Evolutionary conservation across 2,113 vertebrate species (phyloP).

Genomic region (Seriola dumerili): DNA sequence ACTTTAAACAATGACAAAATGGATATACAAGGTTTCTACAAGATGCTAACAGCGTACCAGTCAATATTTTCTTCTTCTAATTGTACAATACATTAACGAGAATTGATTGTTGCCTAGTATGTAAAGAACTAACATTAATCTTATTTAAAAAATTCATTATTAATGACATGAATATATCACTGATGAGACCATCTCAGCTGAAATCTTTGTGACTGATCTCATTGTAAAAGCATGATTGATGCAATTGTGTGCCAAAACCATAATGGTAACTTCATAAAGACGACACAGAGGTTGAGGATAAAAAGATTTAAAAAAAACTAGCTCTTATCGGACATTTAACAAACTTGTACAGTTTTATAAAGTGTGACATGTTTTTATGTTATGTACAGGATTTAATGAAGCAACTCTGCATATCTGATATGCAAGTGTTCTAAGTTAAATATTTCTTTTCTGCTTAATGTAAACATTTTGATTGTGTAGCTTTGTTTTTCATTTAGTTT

Average conservation of each 20-base stretch:
- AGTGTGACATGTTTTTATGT: conserved; percentile 78
- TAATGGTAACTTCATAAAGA: conserved; percentile 73
- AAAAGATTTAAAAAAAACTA: conserved; percentile 37
- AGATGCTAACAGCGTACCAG: conserved; percentile 47
- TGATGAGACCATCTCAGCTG: conserved; percentile 51
- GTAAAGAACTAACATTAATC: conserved; percentile 64
- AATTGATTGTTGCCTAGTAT: conserved; percentile 62
- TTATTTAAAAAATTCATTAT: conserved; percentile 54
- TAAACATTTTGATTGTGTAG: conserved; percentile 73
- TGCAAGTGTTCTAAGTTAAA: conserved; percentile 71
- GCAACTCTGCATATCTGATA: conserved; percentile 72
- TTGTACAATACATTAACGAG: conserved; percentile 44
- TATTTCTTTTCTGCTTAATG: conserved; percentile 73
- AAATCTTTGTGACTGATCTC: conserved; percentile 56
- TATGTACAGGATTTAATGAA: conserved; percentile 82
- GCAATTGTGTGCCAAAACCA: conserved; percentile 84
- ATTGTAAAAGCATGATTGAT: conserved; percentile 68
- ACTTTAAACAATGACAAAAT: conserved; percentile 28
- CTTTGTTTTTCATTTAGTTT: conserved; percentile 66
- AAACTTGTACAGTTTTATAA: conserved; percentile 86
- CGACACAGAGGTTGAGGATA: conserved; percentile 67
- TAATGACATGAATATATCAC: conserved; percentile 53
- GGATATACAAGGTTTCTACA: conserved; percentile 39
- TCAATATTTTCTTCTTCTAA: conserved; percentile 56
- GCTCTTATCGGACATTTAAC: conserved; percentile 76